A percentile compares a stretch with the other conserved stretches of the same genome.
Conservation (phyloP, 2,888 invertebrate genomes). For the Parnassius smintheus region DNA sequence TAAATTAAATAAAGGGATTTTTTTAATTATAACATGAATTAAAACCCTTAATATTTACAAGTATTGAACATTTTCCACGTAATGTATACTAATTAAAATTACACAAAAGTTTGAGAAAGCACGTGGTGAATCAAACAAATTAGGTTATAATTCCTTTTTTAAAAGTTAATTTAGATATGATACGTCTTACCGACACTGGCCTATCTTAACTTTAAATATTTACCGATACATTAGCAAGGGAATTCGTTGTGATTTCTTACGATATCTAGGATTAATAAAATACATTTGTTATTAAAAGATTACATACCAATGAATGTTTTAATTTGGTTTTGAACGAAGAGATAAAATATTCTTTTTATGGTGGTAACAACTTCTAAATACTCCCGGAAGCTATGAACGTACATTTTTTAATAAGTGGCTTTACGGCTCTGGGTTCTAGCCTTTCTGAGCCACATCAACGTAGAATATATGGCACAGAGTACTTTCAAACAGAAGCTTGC, state of each 20-base stretch:
- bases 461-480: too few species aligned
- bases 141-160: slow-evolving; percentile 22
- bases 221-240: not conserved
- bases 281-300: slow-evolving; percentile 19
- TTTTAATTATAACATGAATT: too few species aligned
- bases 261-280: slow-evolving; percentile 17
- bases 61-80: too few species aligned
- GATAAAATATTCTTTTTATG: not conserved
- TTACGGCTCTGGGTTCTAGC: too few species aligned
- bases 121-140: slow-evolving; percentile 9
- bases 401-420: too few species aligned
- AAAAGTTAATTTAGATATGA: slow-evolving; percentile 15
- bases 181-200: slow-evolving; percentile 5
- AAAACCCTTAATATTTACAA: too few species aligned
- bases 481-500: too few species aligned
- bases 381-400: too few species aligned
- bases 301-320: slow-evolving; percentile 11
- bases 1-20: too few species aligned
- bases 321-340: slow-evolving; percentile 14
- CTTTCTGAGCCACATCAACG: too few species aligned
- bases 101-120: slow-evolving; percentile 12
- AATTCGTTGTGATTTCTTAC: slow-evolving; percentile 7
- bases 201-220: slow-evolving; percentile 14
- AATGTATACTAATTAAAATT: too few species aligned
- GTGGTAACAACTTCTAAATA: too few species aligned